Evolutionary conservation across 2,888 invertebrate genomes (phyloP), one percentile per base, ranked within the genome.

Genomic region (Polia nebulosa): DNA sequence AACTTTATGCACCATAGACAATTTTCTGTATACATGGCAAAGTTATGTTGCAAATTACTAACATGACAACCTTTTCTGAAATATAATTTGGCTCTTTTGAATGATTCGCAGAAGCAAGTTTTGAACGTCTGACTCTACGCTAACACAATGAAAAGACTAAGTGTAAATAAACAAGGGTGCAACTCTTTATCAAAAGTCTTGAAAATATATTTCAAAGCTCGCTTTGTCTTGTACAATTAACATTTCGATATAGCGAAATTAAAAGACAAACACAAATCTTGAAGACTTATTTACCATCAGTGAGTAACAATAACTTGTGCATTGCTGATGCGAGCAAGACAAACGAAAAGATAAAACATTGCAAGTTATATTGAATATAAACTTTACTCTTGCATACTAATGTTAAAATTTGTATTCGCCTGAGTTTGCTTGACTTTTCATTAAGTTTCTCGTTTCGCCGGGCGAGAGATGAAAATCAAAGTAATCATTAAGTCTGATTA

Each of bases 321-420:
- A 91, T 89, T 87, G 85, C 89, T 92, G 90, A 90, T 88, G 89
- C 89, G 87, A 91, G 90, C 89, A 92, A 94, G 88, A 92, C 91
- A 93, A 94, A 91, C 89, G 86, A 86, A 86, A 90, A 91, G 91
- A 93, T 94, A 92, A 92, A 94, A 91, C 92, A 91, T 86, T 92
- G 93, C 93, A 93, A 94, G 93, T 92, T 93, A 91, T 93, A 95
- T 95, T 93, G 89, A 95, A 95, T 95, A 93, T 93, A 94, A 94
- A 95, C 94, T 94, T 95, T 93, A 89, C 89, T 93, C 93, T 94
- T 95, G 95, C 94, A 95, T 95, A 95, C 93, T 95, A 95, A 95
- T 94, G 93, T 87, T 92, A 87, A 92, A 94, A 93, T 94, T 94
- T 94, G 91, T 94, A 94, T 94, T 94, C 94, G 92, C 89, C 91